Evolutionary conservation across 2,888 invertebrate genomes (phyloP), one percentile per base, ranked within the genome.

Genomic region (Dorcus hopei): DNA sequence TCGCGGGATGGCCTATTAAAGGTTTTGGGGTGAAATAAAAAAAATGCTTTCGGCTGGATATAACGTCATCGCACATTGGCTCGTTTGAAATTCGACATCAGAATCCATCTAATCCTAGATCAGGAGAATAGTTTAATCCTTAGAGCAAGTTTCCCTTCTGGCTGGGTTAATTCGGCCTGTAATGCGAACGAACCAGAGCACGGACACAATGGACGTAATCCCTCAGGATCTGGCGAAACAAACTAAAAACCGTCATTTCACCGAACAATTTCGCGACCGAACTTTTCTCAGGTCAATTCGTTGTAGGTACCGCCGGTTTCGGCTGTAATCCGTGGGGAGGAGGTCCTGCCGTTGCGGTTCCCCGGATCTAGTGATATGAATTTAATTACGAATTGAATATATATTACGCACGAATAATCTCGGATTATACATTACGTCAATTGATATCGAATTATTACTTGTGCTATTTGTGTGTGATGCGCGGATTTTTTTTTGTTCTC

Each of bases 131-230:
- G 71, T 72, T 72, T 76, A 75, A 76, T 76, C 75, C 74, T 72
- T 66, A 64, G 65, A 72, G 74, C 72, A 74, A 75, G 73, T 74
- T 72, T 74, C 72, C 71, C 71, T 73, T 72, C 74, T 72, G 71
- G 74, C 69, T 68, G 56, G 72, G 73, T 73, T 75, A 74, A 74
- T 75, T 72, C 72, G 66, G 67, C 70, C 70, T 69, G 72, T 73
- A 74, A 73, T 72, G 68, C 70, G 68, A 68, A 65, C 59, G 61
- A 67, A 65, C 61, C 66, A 65, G 64, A 68, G 67, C 69, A 67
- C 72, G 72, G 72, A 72, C 72, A 75, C 76, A 77, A 76, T 75
- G 70, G 73, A 68, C 65, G 67, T 75, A 76, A 75, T 75, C 75
- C 74, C 71, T 62, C 54, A 58, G 74, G 72, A 74, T 73, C 69